A percentile compares a stretch with the other conserved stretches of the same genome.
Evolutionary conservation across 2,113 vertebrate genomes (phyloP).

Genomic region (Benitochromis conjunctus): DNA sequence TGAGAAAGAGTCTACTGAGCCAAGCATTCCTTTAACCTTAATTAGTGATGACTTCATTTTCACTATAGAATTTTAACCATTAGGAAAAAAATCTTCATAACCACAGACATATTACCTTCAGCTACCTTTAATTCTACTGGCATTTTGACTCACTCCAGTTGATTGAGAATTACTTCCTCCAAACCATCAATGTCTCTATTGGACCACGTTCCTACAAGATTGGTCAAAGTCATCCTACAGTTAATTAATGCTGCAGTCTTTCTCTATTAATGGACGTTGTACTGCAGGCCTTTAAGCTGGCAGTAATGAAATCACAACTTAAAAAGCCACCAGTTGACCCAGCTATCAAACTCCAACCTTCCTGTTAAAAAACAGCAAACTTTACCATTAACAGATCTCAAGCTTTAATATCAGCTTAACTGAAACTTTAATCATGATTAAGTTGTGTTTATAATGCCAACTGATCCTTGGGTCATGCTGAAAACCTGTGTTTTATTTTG

Average conservation of each 20-base stretch:
- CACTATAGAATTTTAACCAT: background rate
- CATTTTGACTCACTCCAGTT: background rate
- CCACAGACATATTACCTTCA: background rate
- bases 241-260: background rate
- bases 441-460: background rate
- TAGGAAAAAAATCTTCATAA: background rate
- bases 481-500: background rate
- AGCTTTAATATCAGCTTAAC: background rate
- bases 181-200: background rate
- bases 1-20: background rate
- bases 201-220: background rate
- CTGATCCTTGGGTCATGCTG: background rate
- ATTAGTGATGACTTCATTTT: accelerated
- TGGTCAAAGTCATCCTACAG: background rate
- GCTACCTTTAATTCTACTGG: background rate
- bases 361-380: background rate
- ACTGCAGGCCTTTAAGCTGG: background rate
- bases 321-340: background rate
- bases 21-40: background rate
- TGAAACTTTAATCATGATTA: too few species aligned
- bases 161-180: background rate
- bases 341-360: background rate
- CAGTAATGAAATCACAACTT: background rate
- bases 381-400: background rate
- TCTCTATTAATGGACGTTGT: too few species aligned